phyloP scores from a whole-genome alignment of 2,888 invertebrate species.

The Caenorhabditis angaria region DNA sequence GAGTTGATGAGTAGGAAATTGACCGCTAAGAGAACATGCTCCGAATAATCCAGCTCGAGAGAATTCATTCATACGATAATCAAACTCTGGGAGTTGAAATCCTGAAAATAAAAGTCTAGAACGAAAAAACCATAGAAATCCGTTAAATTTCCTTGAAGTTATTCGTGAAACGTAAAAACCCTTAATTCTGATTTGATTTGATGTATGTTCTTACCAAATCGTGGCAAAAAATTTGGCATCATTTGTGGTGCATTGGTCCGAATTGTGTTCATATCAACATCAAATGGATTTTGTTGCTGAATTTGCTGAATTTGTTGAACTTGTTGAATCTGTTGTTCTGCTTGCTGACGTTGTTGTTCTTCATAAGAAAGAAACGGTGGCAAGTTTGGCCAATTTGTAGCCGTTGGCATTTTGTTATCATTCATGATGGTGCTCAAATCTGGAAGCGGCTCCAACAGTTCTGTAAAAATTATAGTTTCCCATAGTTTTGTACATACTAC shows the following conservation, averaged over 20 bases:
- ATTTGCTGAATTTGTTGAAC: constrained; percentile 10
- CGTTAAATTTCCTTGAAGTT: no score
- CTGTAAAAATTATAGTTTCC: background rate
- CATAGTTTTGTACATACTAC: background rate
- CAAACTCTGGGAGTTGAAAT: constrained; percentile 30
- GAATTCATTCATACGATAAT: constrained; percentile 37
- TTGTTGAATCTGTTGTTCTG: constrained; percentile 6
- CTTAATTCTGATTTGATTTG: background rate
- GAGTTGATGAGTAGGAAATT: constrained; percentile 13
- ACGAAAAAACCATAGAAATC: no score
- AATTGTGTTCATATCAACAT: constrained; percentile 18
- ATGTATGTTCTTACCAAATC: constrained; percentile 18
- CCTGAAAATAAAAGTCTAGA: constrained; percentile 7
- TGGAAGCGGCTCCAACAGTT: no score
- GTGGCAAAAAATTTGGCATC: constrained; percentile 28
- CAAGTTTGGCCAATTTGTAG: background rate
- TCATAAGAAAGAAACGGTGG: constrained; percentile 3
- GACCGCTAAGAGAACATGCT: background rate
- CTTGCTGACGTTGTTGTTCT: constrained; percentile 5
- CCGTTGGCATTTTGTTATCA: background rate
- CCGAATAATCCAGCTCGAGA: constrained; percentile 6
- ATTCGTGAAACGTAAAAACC: no score
- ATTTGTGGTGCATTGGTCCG: constrained; percentile 14
- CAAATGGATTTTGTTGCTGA: background rate
- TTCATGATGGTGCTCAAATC: background rate